Base-by-base conservation (phyloP, 2,113 vertebrate genomes). In the Sardina pilchardus region DNA sequence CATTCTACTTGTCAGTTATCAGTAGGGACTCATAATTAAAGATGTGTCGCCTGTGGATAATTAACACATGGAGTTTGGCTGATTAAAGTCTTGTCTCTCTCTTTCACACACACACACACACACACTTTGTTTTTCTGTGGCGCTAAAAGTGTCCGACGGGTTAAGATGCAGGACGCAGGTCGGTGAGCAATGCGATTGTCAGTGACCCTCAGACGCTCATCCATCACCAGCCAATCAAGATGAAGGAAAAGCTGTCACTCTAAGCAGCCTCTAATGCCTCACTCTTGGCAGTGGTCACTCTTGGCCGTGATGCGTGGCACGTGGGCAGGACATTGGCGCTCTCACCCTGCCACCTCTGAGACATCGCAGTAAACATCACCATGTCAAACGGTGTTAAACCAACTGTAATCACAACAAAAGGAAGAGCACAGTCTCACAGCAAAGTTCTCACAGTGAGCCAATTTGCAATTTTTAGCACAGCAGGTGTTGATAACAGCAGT, bases 401-500 rank as follows among this genome's bases (percentile, higher is more conserved):
- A 71, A 71, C 63, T 71, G 63, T 71, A 71, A 71, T 71, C 63
- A 34, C 63, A 71, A 71, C 26, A 71, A 71, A 71, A 34, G 63
- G 63, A 71, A n/a, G 59, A 71, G 63, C 63, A 8, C n/a, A 63
- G 21, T 71, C 63, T 71, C 26, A 71, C n/a, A 12, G 63, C 63
- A 34, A 30, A 26, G 63, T 30, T 34, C 10, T 71, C 63, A 30
- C 63, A 34, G n/a, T 34, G 63, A 71, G 63, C n/a, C 14, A 71
- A 71, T 34, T 30, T 30, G 63, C 63, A 10, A 34, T 71, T 9
- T 71, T 71, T 71, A 34, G 26, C 63, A 71, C 63, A 71, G 63
- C 2, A 26, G 63, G n/a, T 30, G 63, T 34, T 71, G 26, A 34
- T 71, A 16, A 67, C 26, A 10, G 8, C 63, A 9, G 63, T 7